phyloP scores from a whole-genome alignment of 2,888 invertebrate genomes.

The Noctuana brunneofusca region DNA sequence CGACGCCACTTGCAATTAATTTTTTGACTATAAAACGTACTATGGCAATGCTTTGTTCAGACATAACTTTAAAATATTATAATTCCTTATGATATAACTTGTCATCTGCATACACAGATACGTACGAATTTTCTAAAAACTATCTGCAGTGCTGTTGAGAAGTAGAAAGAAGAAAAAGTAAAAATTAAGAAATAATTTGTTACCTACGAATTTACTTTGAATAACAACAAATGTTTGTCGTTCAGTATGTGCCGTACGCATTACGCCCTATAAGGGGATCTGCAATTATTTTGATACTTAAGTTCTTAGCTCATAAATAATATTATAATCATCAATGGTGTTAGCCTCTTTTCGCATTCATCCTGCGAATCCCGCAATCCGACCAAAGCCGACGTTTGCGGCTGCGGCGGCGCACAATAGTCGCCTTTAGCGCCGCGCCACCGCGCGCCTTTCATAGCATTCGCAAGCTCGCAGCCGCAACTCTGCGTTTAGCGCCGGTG shows the following conservation, averaged over 20 bases:
- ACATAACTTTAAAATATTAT: background rate
- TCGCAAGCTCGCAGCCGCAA: background rate
- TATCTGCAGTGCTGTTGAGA: no score
- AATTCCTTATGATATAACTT: background rate
- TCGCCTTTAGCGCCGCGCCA: background rate
- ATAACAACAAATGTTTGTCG: no score
- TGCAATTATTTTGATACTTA: no score
- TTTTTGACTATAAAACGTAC: slow-evolving; percentile 56
- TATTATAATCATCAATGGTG: background rate
- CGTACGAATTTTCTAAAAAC: no score
- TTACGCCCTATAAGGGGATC: no score
- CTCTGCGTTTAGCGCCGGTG: background rate
- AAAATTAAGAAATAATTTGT: no score
- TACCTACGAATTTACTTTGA: no score
- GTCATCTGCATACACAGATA: background rate
- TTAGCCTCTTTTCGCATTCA: slow-evolving; percentile 20
- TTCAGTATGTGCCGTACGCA: no score
- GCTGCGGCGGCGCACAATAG: slow-evolving; percentile 20
- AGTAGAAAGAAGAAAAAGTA: no score
- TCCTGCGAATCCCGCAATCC: slow-evolving; percentile 12
- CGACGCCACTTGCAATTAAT: slow-evolving; percentile 75
- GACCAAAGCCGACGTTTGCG: slow-evolving; percentile 10
- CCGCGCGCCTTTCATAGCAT: slow-evolving; percentile 16
- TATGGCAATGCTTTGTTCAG: background rate
- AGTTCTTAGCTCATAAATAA: no score